A percentile compares a stretch with the other conserved stretches of the same genome.
Evolutionary conservation across 2,888 invertebrate species (phyloP).

Genomic region (Eretmocerus hayati): DNA sequence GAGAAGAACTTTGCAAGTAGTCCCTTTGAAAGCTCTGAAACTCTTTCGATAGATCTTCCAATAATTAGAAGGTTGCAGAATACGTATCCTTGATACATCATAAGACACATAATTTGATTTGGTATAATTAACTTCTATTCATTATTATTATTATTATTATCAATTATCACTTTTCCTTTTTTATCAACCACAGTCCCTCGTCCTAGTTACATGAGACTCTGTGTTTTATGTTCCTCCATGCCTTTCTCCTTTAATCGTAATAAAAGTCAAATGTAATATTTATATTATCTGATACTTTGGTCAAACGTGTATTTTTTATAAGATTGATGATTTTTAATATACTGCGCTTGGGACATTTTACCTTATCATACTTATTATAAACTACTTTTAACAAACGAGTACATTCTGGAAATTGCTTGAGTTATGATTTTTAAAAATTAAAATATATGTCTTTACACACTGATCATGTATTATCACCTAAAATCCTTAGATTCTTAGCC

Average conservation of each 20-base stretch:
- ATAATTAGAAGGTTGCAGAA: conserved; percentile 15
- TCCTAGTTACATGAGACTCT: conserved; percentile 11
- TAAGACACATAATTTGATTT: conserved; percentile 5
- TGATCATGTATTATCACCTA: conserved; percentile 6
- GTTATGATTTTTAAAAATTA: conserved; percentile 10
- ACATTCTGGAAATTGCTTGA: conserved; percentile 18
- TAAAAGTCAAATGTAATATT: conserved; percentile 20
- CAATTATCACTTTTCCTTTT: too few relatives aligned
- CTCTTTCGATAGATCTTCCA: conserved; percentile 11
- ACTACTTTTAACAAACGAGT: conserved; percentile 17
- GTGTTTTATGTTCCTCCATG: conserved; percentile 18
- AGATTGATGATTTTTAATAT: conserved; percentile 21
- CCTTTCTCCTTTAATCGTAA: neutral
- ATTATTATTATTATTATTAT: neutral
- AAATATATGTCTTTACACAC: conserved; percentile 6
- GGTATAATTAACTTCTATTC: neutral
- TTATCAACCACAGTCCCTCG: conserved; percentile 6
- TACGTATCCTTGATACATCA: conserved; percentile 2
- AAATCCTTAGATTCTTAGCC: conserved; percentile 2
- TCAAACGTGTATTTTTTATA: conserved; percentile 19
- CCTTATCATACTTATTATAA: conserved; percentile 17
- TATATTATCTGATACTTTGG: conserved; percentile 17
- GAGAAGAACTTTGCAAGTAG: conserved; percentile 14
- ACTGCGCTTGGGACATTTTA: conserved; percentile 22
- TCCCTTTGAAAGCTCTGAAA: conserved; percentile 13